Base-by-base conservation (phyloP, 1,140 invertebrate species). In the Limonius californicus region DNA sequence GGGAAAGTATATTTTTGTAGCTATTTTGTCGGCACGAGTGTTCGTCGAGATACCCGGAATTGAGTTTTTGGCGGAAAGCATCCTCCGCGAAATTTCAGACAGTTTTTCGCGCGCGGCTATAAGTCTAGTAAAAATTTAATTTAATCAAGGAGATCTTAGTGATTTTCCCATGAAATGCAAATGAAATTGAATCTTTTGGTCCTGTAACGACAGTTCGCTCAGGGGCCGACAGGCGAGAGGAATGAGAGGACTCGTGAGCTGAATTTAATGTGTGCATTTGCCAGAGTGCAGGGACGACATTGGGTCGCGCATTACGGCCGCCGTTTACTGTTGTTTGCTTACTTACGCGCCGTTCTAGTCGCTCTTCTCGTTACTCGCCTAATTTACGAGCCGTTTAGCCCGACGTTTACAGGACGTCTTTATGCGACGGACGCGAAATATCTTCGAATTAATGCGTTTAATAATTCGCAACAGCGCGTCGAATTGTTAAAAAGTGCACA, bases 201-300 rank as follows among this genome's bases (percentile, higher is more conserved):
- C n/a, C 16, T 50, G 16, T 21, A 18, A 50, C 45, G 9, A 50
- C 45, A 14, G 16, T 19, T 21, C 20, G 8, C 35, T 39, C 35
- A 39, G 35, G 35, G 35, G 35, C 45, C 42, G 45, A 50, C 45
- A 21, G 45, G 45, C 45, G n/a, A 39, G 45, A 50, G 45, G 45
- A 21, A 50, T 50, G 45, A 21, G 42, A 16, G 50, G 1, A 60
- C 50, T 62, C 64, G 64, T 66, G 64, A 62, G 64, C 57, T 21
- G 64, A 66, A 66, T 66, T 63, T 66, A 66, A 66, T 66, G 54
- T 56, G 57, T 60, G 64, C 64, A 66, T 66, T 66, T 66, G 57
- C 61, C 61, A 50, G 61, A 63, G 61, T 63, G 64, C 61, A 63
- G 59, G 47, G 57, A 53, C 50, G 19, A 47, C 61, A 62, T 59